Evolutionary conservation across 2,797 vertebrate species (phyloP).

Genomic region (Lateolabrax maculatus): DNA sequence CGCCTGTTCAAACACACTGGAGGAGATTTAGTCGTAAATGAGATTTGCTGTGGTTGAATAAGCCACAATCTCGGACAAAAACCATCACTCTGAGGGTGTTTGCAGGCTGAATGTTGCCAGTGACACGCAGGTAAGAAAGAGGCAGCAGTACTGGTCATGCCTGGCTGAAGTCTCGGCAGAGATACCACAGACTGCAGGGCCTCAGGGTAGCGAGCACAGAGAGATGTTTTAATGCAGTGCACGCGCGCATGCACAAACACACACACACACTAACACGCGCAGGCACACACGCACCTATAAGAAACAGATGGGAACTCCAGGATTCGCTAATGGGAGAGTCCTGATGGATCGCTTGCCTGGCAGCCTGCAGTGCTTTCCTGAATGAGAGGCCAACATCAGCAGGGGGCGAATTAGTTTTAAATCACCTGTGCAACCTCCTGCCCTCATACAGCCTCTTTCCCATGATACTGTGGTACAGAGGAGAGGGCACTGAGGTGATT

Average conservation of each 20-base stretch:
- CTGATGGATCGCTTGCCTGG: constrained; percentile 73
- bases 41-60: neutral
- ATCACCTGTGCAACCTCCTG: constrained; percentile 54
- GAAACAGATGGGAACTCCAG: constrained; percentile 76
- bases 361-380: constrained; percentile 55
- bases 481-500: constrained; percentile 13
- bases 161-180: constrained; percentile 26
- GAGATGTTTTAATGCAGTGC: constrained; percentile 12
- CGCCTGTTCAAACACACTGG: constrained; percentile 30
- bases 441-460: neutral
- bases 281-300: constrained; percentile 1
- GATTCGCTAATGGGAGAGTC: constrained; percentile 69
- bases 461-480: neutral
- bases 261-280: too few species aligned
- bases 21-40: constrained; percentile 52
- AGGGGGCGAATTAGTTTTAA: constrained; percentile 69
- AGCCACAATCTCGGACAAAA: constrained; percentile 23
- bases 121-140: neutral
- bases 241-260: constrained; percentile 23
- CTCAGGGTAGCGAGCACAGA: constrained; percentile 24
- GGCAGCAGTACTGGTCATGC: constrained; percentile 11
- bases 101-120: constrained; percentile 15
- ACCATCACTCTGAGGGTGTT: constrained; percentile 10
- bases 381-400: constrained; percentile 60
- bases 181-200: constrained; percentile 36